Conservation (phyloP, 64 coral and sea anemone genomes). For the Porites australiensis region DNA sequence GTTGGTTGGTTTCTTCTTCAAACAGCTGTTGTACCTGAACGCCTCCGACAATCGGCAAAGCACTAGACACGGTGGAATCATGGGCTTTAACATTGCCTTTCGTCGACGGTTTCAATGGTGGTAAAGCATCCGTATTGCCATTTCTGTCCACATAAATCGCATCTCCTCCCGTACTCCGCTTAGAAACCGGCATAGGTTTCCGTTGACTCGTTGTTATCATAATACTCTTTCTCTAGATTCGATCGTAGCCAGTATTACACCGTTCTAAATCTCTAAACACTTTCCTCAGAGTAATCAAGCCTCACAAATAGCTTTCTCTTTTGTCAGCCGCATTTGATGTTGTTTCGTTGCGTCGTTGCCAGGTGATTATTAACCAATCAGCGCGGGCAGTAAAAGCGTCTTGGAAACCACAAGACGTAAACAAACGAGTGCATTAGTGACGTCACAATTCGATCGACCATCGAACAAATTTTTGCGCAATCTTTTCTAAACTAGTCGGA, state of each 20-base stretch:
- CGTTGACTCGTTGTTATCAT: conserved; percentile 96
- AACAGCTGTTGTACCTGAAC: conserved; percentile 99
- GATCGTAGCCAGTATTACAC: conserved; percentile 53
- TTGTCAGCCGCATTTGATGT: conserved; percentile 98
- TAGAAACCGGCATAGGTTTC: conserved; percentile 92
- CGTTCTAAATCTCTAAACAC: conserved; percentile 64
- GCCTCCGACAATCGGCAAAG: conserved; percentile 76
- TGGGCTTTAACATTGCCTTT: conserved; percentile 81
- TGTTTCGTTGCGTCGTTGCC: conserved; percentile 94
- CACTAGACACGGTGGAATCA: conserved; percentile 56
- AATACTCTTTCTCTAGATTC: conserved; percentile 38
- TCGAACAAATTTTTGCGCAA: background rate
- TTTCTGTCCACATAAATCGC: conserved; percentile 93
- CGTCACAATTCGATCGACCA: conserved; percentile 16
- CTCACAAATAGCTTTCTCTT: conserved; percentile 52
- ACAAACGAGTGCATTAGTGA: conserved; percentile 66
- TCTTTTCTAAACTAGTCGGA: background rate
- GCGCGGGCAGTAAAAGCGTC: conserved; percentile 69
- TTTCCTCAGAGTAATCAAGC: conserved; percentile 14
- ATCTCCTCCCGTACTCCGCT: conserved; percentile 84
- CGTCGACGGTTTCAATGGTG: conserved; percentile 95
- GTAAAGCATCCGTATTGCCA: conserved; percentile 84
- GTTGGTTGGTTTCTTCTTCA: conserved; percentile 98
- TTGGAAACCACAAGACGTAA: conserved; percentile 96
- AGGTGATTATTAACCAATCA: conserved; percentile 98